These are phyloP conservation scores for Tokudaia tokunoshimensis DNA, from an alignment of 2,797 vertebrate species.

Conservation along the genomic window DNA sequence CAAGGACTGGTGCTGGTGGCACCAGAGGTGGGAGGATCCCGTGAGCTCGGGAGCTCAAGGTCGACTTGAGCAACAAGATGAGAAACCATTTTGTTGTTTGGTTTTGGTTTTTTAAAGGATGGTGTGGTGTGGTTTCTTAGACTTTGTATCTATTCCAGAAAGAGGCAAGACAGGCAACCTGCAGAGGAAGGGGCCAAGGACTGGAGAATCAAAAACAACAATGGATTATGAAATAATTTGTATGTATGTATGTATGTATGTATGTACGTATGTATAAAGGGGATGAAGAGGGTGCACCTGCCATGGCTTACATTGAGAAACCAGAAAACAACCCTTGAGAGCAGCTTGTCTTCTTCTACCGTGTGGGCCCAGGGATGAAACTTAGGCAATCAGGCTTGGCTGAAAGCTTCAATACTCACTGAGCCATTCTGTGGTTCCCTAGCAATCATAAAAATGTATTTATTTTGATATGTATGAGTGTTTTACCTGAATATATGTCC, in stretches of 20 bases:
- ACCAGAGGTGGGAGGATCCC: not conserved
- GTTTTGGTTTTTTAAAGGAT: not conserved
- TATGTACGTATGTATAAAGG: not conserved
- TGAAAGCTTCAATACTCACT: not conserved
- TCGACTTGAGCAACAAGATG: too few relatives aligned
- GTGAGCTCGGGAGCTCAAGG: not conserved
- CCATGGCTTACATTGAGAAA: not conserved
- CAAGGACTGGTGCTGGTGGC: slow-evolving; percentile 31
- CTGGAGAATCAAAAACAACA: not conserved
- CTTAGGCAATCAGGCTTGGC: not conserved
- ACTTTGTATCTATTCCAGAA: not conserved
- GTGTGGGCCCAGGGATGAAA: too few relatives aligned
- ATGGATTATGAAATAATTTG: not conserved
- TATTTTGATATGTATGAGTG: not conserved
- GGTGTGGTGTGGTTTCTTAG: not conserved
- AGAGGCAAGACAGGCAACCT: not conserved
- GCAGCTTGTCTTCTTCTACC: not conserved
- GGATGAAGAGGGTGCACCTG: not conserved
- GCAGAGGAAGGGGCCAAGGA: not conserved
- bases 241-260: too few relatives aligned
- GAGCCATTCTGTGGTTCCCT: not conserved
- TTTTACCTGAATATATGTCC: not conserved
- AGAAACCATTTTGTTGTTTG: not conserved
- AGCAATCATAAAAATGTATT: not conserved
- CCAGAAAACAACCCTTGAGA: not conserved